Evolutionary conservation across 2,797 vertebrate genomes (phyloP).

Genomic region (Crenuchus spilurus): DNA sequence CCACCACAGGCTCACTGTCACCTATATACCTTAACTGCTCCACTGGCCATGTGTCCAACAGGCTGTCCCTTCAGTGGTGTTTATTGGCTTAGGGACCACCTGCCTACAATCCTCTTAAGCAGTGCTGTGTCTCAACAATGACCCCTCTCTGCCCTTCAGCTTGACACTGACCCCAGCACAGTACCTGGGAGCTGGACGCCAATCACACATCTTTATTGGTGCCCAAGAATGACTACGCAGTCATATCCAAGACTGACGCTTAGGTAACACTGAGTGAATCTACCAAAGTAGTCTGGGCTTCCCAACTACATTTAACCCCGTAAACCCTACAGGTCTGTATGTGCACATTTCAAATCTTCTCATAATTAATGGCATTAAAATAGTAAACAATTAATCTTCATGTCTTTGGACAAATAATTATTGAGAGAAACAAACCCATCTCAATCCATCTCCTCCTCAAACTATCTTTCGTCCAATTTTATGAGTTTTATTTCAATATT

Average conservation of each 20-base stretch:
- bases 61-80: constrained; percentile 1
- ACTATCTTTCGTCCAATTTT: no score
- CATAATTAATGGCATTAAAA: background rate
- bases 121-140: constrained; percentile 24
- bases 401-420: no score
- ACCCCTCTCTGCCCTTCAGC: constrained; percentile 33
- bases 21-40: background rate
- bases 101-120: constrained; percentile 48
- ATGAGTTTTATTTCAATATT: no score
- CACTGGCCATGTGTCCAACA: background rate
- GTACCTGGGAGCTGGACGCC: constrained; percentile 2
- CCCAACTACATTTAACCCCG: background rate
- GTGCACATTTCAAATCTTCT: background rate
- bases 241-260: background rate
- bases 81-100: constrained; percentile 43
- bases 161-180: constrained; percentile 24
- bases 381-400: no score
- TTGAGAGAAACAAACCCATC: no score
- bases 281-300: background rate
- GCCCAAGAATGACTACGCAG: background rate
- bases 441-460: no score
- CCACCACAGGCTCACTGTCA: background rate
- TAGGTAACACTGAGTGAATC: background rate
- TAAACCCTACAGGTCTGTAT: background rate
- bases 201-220: constrained; percentile 8